A percentile compares a stretch with the other conserved stretches of the same genome.
These are phyloP conservation scores for Phylloscopus collybita DNA, from an alignment of 2,797 vertebrate species.

Conservation along the genomic window DNA sequence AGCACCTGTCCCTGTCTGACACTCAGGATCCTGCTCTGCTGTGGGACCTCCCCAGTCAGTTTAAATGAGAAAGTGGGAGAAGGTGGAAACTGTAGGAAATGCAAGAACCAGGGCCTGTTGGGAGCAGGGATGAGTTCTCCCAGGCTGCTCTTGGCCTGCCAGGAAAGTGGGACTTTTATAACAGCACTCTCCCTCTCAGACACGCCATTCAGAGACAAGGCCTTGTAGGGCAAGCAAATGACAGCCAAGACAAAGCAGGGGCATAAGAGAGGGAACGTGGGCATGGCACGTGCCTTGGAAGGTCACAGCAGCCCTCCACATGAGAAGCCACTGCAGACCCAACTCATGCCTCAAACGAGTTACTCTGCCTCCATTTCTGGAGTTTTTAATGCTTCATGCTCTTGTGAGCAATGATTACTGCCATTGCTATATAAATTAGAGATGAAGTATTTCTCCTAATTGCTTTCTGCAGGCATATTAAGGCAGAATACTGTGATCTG, in stretches of 20 bases:
- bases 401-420: neutral
- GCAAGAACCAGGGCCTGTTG: neutral
- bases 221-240: neutral
- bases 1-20: neutral
- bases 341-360: neutral
- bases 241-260: neutral
- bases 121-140: neutral
- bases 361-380: neutral
- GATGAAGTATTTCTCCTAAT: neutral
- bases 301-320: neutral
- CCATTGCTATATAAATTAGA: neutral
- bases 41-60: neutral
- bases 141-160: accelerated
- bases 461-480: neutral
- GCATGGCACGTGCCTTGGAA: neutral
- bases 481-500: neutral
- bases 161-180: neutral
- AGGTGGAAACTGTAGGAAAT: neutral
- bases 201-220: neutral
- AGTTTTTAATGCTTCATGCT: neutral
- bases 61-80: neutral
- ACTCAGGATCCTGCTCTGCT: accelerated
- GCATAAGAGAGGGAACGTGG: neutral
- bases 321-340: neutral
- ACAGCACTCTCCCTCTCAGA: neutral